Base-by-base conservation (phyloP, 2,888 invertebrate genomes). In the Standfussiana lucernea region DNA sequence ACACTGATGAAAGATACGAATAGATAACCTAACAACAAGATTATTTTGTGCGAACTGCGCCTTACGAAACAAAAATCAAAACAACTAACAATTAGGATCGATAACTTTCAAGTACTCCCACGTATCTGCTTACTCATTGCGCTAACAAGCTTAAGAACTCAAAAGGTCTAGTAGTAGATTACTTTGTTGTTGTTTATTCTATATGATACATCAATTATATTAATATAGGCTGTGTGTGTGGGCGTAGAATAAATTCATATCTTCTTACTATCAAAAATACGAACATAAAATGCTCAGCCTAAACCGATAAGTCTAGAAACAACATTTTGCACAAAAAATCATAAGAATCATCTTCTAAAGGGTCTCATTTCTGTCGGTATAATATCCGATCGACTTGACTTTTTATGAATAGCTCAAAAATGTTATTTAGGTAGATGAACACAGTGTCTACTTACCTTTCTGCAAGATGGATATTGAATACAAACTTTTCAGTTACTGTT, bases 61-160 rank as follows among this genome's bases (percentile, higher is more conserved):
- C 10, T 18, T 8, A 37, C 21, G 37, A 10, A 32, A 61, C 18
- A 47, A 67, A 62, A 59, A n/a, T 10, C 35, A 77, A 62, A 65
- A 28, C 24, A 28, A n/a, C 53, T 53, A 53, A 11, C 8, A n/a
- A 80, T 72, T 37, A 53, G 24, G 53, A 72, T 53, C 37, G 21
- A 72, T 53, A 62, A n/a, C 28, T 45, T 53, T 45, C 18, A 18
- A 61, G 32, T 35, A 50, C 35, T 45, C 13, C 32, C 35, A 80
- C 6, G 24, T 50, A 53, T 62, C 24, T 42, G 21, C 28, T 50
- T 35, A 28, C 28, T 61, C 24, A 80, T 45, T 32, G 50, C 42
- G 18, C 28, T 71, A 71, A 71, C 72, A 80, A 71, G 61, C 35
- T 35, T 42, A 80, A 18, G 42, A n/a, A n/a, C 28, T 42, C 24